Conservation (phyloP, 2,113 vertebrate species). For the Chaenogobius annularis region DNA sequence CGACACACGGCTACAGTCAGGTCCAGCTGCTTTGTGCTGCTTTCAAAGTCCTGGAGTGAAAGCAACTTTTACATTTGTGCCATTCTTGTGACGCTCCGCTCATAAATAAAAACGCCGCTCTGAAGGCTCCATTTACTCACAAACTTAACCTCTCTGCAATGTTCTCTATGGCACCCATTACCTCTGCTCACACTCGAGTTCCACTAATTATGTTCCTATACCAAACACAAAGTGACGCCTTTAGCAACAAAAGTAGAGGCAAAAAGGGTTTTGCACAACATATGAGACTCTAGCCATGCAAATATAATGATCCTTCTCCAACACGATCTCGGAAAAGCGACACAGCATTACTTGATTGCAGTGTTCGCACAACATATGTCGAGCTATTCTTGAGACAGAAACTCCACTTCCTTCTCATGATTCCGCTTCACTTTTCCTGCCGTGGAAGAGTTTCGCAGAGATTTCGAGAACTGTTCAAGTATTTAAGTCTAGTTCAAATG, state of each 20-base stretch:
- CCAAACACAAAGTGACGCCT: neutral
- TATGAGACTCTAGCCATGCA: neutral
- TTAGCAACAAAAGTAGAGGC: too few relatives aligned
- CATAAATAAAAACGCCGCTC: constrained; percentile 24
- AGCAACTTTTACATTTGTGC: constrained; percentile 2
- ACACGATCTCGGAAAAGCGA: too few relatives aligned
- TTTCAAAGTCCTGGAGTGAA: neutral
- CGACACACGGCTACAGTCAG: constrained; percentile 7
- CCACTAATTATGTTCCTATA: constrained; percentile 30
- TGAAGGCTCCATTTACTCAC: constrained; percentile 2
- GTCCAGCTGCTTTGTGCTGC: constrained; percentile 5
- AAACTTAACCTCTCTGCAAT: constrained; percentile 8
- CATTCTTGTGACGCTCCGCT: neutral
- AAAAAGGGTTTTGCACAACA: too few relatives aligned
- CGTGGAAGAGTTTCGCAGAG: too few relatives aligned
- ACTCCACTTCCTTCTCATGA: too few relatives aligned
- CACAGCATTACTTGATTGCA: too few relatives aligned
- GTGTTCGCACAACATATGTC: too few relatives aligned
- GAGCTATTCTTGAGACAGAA: too few relatives aligned
- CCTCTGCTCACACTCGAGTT: constrained; percentile 6
- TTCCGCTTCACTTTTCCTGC: too few relatives aligned
- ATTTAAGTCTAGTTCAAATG: too few relatives aligned
- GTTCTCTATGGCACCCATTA: constrained; percentile 4
- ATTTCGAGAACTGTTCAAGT: too few relatives aligned
- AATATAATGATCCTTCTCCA: neutral